Evolutionary conservation across 2,888 invertebrate genomes (phyloP).

Genomic region (Oxytorus armatus): DNA sequence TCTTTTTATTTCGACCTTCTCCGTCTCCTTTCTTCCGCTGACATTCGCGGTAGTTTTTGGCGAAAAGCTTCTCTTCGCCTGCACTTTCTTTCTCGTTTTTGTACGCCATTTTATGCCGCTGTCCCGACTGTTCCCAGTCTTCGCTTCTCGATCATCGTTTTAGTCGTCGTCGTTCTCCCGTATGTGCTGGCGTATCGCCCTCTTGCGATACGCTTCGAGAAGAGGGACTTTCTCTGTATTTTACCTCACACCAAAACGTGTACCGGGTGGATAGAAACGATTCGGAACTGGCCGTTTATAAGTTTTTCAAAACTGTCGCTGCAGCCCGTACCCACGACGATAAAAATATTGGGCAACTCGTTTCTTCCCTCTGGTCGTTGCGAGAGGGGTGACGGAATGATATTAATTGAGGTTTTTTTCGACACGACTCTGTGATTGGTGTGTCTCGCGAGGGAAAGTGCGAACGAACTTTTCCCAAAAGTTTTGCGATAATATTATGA

Average conservation of each 20-base stretch:
- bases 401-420: conserved; percentile 43
- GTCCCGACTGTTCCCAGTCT: conserved; percentile 6
- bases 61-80: conserved; percentile 8
- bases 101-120: conserved; percentile 44
- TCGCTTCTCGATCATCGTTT: conserved; percentile 28
- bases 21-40: background rate
- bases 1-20: conserved; percentile 37
- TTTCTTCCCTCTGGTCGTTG: conserved; percentile 9
- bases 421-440: conserved; percentile 1
- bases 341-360: conserved; percentile 25
- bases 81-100: conserved; percentile 37
- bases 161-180: conserved; percentile 33
- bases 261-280: conserved; percentile 4
- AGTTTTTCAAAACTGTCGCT: conserved; percentile 24
- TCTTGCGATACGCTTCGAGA: conserved; percentile 11
- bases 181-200: conserved; percentile 43
- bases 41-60: conserved; percentile 12
- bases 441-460: background rate
- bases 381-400: background rate
- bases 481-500: conserved; percentile 12
- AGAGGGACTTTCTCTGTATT: conserved; percentile 6
- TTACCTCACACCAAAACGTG: background rate
- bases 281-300: conserved; percentile 19
- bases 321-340: background rate
- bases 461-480: conserved; percentile 15